These are phyloP conservation scores for Tetrapedia diversipes DNA, from an alignment of 2,888 invertebrate genomes.

Conservation along the genomic window DNA sequence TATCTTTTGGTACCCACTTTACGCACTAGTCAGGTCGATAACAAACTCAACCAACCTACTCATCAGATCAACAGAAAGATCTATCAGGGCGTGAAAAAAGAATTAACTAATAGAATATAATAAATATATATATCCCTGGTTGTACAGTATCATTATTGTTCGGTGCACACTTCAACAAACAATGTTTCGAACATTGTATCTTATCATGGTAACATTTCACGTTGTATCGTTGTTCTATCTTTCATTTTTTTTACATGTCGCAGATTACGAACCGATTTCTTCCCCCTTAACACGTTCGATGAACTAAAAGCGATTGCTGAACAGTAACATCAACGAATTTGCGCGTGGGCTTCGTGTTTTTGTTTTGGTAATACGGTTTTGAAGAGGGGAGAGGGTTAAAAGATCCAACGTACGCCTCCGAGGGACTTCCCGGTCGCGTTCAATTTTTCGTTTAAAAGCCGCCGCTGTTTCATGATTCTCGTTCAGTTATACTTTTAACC, in stretches of 20 bases:
- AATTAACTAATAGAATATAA: neutral
- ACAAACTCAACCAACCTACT: neutral
- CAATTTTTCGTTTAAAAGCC: conserved; percentile 74
- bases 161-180: no score
- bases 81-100: no score
- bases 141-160: no score
- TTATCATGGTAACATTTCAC: conserved; percentile 34
- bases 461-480: conserved; percentile 53
- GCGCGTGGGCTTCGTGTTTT: neutral
- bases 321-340: neutral
- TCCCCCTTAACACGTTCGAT: neutral
- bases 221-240: conserved; percentile 16
- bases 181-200: conserved; percentile 12
- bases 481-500: conserved; percentile 67
- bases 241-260: neutral
- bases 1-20: neutral
- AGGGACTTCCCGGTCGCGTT: conserved; percentile 73
- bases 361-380: conserved; percentile 13
- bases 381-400: conserved; percentile 67
- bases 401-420: conserved; percentile 61
- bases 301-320: neutral
- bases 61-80: neutral
- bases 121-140: no score
- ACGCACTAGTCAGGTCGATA: neutral
- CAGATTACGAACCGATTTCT: conserved; percentile 15